Percentiles rank a stretch among this genome's conserved stretches.
Conservation (phyloP, 2,113 vertebrate genomes). For the Carassius gibelio region DNA sequence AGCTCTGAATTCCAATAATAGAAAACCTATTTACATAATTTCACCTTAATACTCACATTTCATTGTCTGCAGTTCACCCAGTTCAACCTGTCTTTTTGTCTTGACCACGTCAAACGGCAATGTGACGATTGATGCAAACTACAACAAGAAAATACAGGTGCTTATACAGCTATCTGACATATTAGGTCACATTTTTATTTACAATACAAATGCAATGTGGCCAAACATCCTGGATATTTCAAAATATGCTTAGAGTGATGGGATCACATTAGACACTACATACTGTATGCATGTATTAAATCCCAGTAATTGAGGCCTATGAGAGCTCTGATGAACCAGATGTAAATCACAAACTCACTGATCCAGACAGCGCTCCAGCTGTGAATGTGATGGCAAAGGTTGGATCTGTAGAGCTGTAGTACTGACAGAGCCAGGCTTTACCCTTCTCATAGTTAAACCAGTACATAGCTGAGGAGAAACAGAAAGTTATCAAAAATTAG, state of each 20-base stretch:
- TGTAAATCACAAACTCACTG: slow-evolving; percentile 79
- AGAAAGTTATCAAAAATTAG: background rate
- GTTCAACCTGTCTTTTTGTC: slow-evolving; percentile 86
- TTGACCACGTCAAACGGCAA: slow-evolving; percentile 95
- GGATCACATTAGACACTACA: background rate
- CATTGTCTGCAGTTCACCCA: slow-evolving; percentile 80
- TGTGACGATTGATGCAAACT: slow-evolving; percentile 86
- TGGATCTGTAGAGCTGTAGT: slow-evolving; percentile 72
- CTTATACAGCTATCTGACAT: background rate
- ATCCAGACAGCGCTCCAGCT: slow-evolving; percentile 85
- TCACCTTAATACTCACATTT: slow-evolving; percentile 73
- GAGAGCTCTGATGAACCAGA: background rate
- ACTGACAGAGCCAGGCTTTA: slow-evolving; percentile 82
- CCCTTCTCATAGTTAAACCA: slow-evolving; percentile 92
- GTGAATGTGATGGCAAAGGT: slow-evolving; percentile 84
- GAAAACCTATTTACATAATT: background rate
- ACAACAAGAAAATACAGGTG: slow-evolving; percentile 46
- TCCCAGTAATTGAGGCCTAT: background rate
- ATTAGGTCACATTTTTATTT: background rate
- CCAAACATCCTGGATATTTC: background rate
- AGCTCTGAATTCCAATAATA: background rate
- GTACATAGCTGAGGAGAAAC: slow-evolving; percentile 79
- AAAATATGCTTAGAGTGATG: background rate
- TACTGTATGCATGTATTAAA: background rate
- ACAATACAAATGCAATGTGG: background rate